Conservation (phyloP, 2,113 vertebrate species). For the Pachycephala philippinensis region DNA sequence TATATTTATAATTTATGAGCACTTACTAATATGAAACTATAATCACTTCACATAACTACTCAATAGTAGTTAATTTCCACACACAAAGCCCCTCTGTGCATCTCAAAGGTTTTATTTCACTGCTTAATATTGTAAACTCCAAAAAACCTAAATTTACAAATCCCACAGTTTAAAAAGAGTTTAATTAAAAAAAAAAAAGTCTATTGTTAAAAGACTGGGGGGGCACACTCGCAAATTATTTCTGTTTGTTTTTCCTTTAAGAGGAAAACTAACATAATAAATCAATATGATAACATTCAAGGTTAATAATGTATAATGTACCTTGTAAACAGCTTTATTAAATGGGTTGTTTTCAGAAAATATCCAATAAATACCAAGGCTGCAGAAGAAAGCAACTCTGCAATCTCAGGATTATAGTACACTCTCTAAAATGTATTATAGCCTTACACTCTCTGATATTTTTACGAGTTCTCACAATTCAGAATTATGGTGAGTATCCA, state of each 20-base stretch:
- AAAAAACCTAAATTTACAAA: neutral
- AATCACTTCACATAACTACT: neutral
- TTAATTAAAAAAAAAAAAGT: neutral
- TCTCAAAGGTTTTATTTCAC: neutral
- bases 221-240: neutral
- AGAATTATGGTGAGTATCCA: neutral
- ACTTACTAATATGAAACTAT: neutral
- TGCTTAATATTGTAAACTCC: neutral
- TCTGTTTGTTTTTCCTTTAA: neutral
- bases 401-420: neutral
- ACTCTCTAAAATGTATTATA: neutral
- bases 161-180: neutral
- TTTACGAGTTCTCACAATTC: neutral
- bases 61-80: neutral
- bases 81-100: neutral
- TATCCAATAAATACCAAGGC: neutral
- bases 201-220: neutral
- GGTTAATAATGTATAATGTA: neutral
- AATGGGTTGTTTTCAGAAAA: neutral
- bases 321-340: neutral
- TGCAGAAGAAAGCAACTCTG: neutral
- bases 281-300: neutral
- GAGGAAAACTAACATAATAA: neutral
- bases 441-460: neutral
- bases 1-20: neutral